Evolutionary conservation across 2,113 vertebrate species (phyloP).

Genomic region (Cepphus grylle): DNA sequence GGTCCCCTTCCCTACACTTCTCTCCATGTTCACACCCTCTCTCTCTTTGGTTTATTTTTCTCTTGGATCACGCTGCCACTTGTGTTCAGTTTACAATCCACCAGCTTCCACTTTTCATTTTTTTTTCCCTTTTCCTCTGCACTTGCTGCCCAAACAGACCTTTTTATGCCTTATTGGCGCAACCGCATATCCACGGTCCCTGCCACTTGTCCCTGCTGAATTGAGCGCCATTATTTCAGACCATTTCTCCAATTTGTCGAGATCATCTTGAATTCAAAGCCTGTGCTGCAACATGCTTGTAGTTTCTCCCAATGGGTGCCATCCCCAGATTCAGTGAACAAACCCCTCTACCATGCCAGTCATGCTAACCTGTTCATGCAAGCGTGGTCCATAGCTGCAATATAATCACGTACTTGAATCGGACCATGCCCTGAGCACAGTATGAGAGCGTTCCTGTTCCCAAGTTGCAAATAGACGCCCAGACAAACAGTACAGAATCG

Average conservation of each 20-base stretch:
- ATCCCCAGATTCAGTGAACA: not conserved
- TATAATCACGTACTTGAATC: not conserved
- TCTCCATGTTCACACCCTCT: not conserved
- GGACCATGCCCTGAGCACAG: not conserved
- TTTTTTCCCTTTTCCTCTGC: too few relatives aligned
- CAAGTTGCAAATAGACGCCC: not conserved
- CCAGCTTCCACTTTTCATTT: not conserved
- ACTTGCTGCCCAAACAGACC: not conserved
- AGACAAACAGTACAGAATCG: not conserved
- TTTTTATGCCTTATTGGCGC: not conserved
- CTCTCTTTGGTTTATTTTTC: not conserved
- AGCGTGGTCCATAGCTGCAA: not conserved
- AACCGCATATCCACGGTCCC: fast-evolving
- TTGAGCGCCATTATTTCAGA: not conserved
- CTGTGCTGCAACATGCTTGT: not conserved
- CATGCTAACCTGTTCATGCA: not conserved
- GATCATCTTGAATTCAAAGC: not conserved
- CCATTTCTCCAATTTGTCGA: not conserved
- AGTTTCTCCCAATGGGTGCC: not conserved
- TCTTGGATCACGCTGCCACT: not conserved
- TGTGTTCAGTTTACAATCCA: not conserved
- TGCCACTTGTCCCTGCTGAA: not conserved
- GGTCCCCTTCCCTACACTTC: not conserved
- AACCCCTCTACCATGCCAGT: not conserved
- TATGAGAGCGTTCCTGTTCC: not conserved